Percentiles rank a stretch among this genome's conserved stretches.
These are phyloP conservation scores for Psilopogon haemacephalus DNA, from an alignment of 2,113 vertebrate species.

Conservation along the genomic window DNA sequence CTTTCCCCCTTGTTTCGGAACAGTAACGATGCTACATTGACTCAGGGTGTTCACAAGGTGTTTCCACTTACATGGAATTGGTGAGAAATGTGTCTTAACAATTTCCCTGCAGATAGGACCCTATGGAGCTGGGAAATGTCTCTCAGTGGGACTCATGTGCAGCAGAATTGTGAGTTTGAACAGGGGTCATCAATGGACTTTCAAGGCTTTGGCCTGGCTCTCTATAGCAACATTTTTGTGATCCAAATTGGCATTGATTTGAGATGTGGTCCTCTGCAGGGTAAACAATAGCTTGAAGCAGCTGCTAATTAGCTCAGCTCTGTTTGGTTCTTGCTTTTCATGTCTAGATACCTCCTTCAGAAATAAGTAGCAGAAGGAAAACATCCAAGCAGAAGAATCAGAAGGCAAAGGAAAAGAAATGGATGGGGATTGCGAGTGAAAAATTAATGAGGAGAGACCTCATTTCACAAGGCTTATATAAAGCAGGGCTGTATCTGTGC, in stretches of 20 bases:
- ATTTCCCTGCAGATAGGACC: not conserved
- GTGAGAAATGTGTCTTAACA: not conserved
- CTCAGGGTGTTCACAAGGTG: not conserved
- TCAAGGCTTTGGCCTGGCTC: not conserved
- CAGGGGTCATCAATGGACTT: not conserved
- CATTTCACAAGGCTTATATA: not conserved
- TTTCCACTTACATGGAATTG: not conserved
- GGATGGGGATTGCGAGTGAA: not conserved
- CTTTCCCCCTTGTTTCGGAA: not conserved
- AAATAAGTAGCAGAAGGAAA: constrained; percentile 16
- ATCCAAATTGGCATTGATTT: not conserved
- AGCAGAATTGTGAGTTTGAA: not conserved
- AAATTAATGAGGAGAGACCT: constrained; percentile 33
- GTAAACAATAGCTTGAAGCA: constrained; percentile 31
- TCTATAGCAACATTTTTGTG: not conserved
- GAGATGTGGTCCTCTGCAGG: not conserved
- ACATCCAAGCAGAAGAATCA: constrained; percentile 29
- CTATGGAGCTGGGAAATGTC: not conserved
- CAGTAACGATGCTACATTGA: not conserved
- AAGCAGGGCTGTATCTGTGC: not conserved
- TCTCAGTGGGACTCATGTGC: not conserved
- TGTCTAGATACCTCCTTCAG: not conserved
- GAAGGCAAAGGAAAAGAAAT: not conserved
- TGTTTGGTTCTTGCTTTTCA: not conserved
- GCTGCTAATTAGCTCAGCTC: constrained; percentile 21